Evolutionary conservation across 2,888 invertebrate genomes (phyloP), one percentile per base, ranked within the genome.

Genomic region (Synergus laeviventris): DNA sequence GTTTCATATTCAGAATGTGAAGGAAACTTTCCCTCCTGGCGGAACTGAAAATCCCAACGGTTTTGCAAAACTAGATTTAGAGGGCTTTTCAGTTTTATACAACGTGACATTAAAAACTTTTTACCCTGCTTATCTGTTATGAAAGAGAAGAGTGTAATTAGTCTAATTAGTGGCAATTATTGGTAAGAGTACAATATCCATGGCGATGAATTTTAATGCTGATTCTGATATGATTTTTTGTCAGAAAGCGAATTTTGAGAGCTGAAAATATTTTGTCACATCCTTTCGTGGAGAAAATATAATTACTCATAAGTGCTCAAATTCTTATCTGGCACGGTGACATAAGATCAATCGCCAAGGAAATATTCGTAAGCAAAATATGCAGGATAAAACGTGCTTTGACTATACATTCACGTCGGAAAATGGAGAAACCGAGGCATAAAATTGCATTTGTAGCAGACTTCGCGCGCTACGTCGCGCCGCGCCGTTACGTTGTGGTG

Each of bases 371-470:
- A n/a, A 49, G 31, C 16, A n/a, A 16, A 70, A 49, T 70, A 70
- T 36, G n/a, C n/a, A 49, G 2, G 24, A 36, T 62, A 38, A 38
- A 62, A 38, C 38, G 38, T 24, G 42, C n/a, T 49, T 49, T 31
- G 70, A 49, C 49, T 70, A 31, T 49, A 70, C 11, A 70, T 24
- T 12, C 31, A 45, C 11, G 45, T 24, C 66, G 66, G 14, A 61
- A 79, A 81, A 70, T 75, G 75, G 83, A 79, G 76, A 82, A 84
- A 81, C 79, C 76, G 78, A 83, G 78, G 85, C 81, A 81, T 85
- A 85, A 84, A 85, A 85, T 84, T 85, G 81, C 84, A 81, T 84
- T 84, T 84, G 76, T 80, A 59, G 66, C 24, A 77, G 62, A 66
- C 66, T 77, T 74, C 64, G 31, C 76, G 42, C 76, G 60, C 62